These are phyloP conservation scores for Peromyscus aztecus DNA, from an alignment of 2,797 vertebrate genomes.

Conservation along the genomic window DNA sequence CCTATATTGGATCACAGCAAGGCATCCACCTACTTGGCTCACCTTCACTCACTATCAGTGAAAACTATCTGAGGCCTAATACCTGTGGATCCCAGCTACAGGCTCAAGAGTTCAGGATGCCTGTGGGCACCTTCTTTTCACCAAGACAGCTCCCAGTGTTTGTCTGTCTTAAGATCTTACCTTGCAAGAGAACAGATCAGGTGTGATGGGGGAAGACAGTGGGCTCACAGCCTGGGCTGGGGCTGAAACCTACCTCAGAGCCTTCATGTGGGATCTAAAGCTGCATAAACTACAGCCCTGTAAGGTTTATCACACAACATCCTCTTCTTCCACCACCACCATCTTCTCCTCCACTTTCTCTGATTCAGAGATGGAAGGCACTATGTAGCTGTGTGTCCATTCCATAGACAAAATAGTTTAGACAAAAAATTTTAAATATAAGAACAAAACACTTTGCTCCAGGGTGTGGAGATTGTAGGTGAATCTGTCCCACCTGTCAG, in stretches of 20 bases:
- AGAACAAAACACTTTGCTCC: not conserved
- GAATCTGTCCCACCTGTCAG: too few relatives aligned
- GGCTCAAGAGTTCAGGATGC: not conserved
- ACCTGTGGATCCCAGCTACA: not conserved
- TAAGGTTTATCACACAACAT: not conserved
- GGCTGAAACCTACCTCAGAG: not conserved
- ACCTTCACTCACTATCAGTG: not conserved
- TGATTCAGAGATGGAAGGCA: not conserved
- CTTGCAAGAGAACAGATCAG: not conserved
- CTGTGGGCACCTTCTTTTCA: not conserved
- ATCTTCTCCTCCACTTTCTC: not conserved
- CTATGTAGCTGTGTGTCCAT: fast-evolving
- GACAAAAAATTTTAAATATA: not conserved
- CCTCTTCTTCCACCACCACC: not conserved
- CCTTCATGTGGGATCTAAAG: not conserved
- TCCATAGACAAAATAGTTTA: not conserved
- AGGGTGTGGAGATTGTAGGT: too few relatives aligned
- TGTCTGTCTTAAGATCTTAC: not conserved
- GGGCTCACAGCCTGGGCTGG: fast-evolving
- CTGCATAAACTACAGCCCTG: not conserved
- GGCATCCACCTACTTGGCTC: not conserved
- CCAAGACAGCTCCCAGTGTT: not conserved
- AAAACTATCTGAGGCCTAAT: not conserved
- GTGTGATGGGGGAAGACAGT: not conserved
- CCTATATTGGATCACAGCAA: not conserved